Evolutionary conservation across 2,797 vertebrate species (phyloP).

Genomic region (Notolabrus celidotus): DNA sequence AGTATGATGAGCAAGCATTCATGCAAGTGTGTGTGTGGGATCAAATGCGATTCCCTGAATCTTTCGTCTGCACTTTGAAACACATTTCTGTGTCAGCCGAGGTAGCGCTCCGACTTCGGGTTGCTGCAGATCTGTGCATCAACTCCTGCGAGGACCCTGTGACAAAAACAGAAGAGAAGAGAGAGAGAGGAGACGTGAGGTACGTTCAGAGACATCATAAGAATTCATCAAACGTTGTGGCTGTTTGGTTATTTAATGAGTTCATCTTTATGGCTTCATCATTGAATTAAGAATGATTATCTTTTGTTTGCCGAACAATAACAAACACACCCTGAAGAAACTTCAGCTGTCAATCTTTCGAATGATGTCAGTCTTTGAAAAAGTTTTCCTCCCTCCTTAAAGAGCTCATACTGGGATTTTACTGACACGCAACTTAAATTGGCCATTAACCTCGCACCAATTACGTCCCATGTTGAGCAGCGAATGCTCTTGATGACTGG

Average conservation of each 20-base stretch:
- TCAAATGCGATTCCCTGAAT: neutral
- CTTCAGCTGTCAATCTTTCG: slow-evolving; percentile 21
- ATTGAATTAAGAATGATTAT: slow-evolving; percentile 63
- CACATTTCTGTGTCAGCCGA: slow-evolving; percentile 9
- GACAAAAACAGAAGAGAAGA: slow-evolving; percentile 37
- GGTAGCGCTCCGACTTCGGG: neutral
- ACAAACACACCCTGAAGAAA: slow-evolving; percentile 21
- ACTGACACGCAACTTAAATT: slow-evolving; percentile 39
- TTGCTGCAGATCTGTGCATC: slow-evolving; percentile 17
- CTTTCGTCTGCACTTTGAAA: slow-evolving; percentile 26
- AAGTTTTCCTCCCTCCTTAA: slow-evolving; percentile 15
- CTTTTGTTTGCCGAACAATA: slow-evolving; percentile 34
- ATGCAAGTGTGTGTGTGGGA: slow-evolving; percentile 5
- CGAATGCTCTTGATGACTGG: slow-evolving; percentile 71
- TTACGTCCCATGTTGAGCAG: slow-evolving; percentile 63
- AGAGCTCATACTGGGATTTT: slow-evolving; percentile 43
- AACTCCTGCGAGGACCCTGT: slow-evolving; percentile 53
- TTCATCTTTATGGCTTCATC: slow-evolving; percentile 43
- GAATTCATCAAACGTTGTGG: slow-evolving; percentile 21
- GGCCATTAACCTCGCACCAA: slow-evolving; percentile 66
- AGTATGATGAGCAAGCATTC: neutral
- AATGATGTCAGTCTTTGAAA: slow-evolving; percentile 32
- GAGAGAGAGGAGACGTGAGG: slow-evolving; percentile 48
- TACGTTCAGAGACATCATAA: neutral
- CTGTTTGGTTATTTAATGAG: slow-evolving; percentile 59